Evolutionary conservation across 1,140 invertebrate species (phyloP), one percentile per base, ranked within the genome.

Genomic region (Caenorhabditis latens): DNA sequence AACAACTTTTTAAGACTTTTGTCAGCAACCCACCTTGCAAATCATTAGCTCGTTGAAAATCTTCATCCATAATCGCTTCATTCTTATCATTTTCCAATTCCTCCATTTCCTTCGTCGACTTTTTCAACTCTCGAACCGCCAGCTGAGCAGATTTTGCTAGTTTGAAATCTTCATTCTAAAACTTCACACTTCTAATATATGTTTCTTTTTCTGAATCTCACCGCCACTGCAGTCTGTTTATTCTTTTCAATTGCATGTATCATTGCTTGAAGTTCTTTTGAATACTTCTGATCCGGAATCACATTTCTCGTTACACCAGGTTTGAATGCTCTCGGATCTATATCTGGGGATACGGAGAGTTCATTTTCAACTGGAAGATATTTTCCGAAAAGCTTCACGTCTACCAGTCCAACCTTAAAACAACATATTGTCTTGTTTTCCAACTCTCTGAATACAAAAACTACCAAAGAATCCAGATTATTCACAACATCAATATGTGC

Each of bases 1-100:
- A 63, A 2, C 0, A 19, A n/a, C 11, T 40, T 4, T 19, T 2
- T 11, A 7, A 32, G 40, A 63, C 1, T 19, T n/a, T 8, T 21
- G 24, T 4, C n/a, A n/a, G 16, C 1, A 13, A 21, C 7, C n/a
- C 24, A 79, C 71, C 71, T 50, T 79, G 71, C 11, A 89, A 24
- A 21, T 85, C 82, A 43, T 89, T 75, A 16, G 88, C 88, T 57
- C 84, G 84, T 67, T 89, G 84, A 65, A 84, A 89, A 50, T 89
- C 88, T 48, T 89, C 88, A 65, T 84, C 84, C 4, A 13, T 21
- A 14, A 84, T 46, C 3, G 58, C 61, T 50, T 67, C 55, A 16
- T 50, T 32, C 48, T 88, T 88, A n/a, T 86, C 79, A 14, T 87
- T 65, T 87, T 88, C 86, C 46, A 87, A 46, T 58, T 84, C 84